phyloP scores from a whole-genome alignment of 2,113 vertebrate genomes.

The Lynx canadensis region DNA sequence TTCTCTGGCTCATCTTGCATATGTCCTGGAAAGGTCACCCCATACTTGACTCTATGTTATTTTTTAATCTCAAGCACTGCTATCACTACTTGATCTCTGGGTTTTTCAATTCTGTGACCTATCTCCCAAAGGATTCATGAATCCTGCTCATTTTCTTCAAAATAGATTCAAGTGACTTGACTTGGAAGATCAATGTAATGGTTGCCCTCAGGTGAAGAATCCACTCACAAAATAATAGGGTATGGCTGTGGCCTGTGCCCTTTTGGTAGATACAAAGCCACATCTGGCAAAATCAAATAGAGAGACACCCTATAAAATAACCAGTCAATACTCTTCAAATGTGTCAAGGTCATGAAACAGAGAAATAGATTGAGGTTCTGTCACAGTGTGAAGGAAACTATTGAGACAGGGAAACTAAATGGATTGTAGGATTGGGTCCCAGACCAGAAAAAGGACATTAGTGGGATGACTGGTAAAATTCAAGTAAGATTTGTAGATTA shows the following conservation, averaged over 20 bases:
- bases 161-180: neutral
- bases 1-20: neutral
- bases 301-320: neutral
- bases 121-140: neutral
- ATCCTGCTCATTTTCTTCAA: neutral
- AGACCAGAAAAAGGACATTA: neutral
- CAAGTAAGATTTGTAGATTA: neutral
- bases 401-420: neutral
- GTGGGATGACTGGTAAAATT: neutral
- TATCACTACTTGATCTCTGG: neutral
- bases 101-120: neutral
- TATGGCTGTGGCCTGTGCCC: neutral
- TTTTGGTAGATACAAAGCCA: neutral
- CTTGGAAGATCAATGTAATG: neutral
- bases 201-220: neutral
- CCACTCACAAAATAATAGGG: neutral
- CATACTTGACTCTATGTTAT: neutral
- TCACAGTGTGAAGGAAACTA: neutral
- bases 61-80: neutral
- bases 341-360: neutral
- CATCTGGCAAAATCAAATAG: neutral
- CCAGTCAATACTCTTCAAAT: neutral
- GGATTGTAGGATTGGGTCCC: neutral
- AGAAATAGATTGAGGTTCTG: neutral
- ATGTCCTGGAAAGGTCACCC: neutral